Base-by-base conservation (phyloP, 2,797 vertebrate species). In the Acrocephalus scirpaceus region DNA sequence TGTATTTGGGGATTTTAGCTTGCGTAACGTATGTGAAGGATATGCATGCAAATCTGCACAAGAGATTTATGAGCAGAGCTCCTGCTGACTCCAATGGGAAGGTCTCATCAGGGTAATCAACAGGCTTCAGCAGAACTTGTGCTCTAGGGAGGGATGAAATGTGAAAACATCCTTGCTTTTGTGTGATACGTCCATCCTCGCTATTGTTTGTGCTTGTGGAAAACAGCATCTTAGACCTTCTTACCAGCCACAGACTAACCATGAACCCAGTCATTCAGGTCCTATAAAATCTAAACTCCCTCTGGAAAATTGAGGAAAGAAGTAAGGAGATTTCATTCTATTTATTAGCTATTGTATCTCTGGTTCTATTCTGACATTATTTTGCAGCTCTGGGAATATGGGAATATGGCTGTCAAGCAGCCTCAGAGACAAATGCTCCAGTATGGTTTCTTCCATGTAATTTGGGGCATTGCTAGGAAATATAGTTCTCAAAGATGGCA, bases 1-100 rank as follows among this genome's bases (percentile, higher is more conserved):
- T 82, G 18, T 79, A 44, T 71, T 88, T 94, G 74, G 65, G 64
- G 71, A 85, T 88, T 94, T 92, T 82, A 74, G 57, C 77, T 96
- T 83, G 40, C 57, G 42, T 86, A 86, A 92, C 4, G 0, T 78
- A 32, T 67, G 51, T 85, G 80, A 93, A 80, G 54, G 54, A 77
- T 77, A 69, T 4, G 7, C 71, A 50, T 50, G 65, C 45, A 61
- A 81, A 64, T 93, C 76, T 89, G 40, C 77, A 27, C 74, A 47
- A 70, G 77, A 74, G 83, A 88, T 93, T 96, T 92, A 75, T 3
- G 21, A 90, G 66, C 82, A 81, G 73, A 82, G 64, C 74, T 92
- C 30, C 45, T 76, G 74, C 61, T 88, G 53, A 76, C 34, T 86
- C 71, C 70, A 64, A 0, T 44, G 77, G 27, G 50, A 90, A 76